Percentiles rank a stretch among this genome's conserved stretches.
Evolutionary conservation across 1,140 invertebrate genomes (phyloP).

Genomic region (Neodiprion lecontei): DNA sequence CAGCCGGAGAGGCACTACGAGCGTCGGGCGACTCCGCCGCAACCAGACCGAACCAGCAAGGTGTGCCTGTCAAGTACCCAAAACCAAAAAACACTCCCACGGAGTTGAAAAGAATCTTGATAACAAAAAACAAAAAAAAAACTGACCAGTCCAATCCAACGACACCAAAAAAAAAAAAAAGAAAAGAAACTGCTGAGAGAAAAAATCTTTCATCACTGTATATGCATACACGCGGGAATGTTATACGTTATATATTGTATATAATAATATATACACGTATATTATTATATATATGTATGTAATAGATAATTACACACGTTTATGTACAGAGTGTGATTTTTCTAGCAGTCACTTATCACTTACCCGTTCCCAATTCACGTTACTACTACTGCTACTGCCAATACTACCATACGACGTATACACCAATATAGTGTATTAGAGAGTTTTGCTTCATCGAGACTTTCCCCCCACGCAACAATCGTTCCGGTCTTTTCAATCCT

Average conservation of each 20-base stretch:
- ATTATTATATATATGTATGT: too few relatives aligned
- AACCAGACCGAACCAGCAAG: conserved; percentile 64
- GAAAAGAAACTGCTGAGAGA: background rate
- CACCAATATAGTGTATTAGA: background rate
- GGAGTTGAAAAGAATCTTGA: too few relatives aligned
- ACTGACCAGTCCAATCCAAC: background rate
- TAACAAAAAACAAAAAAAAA: background rate
- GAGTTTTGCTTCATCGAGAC: background rate
- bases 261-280: too few relatives aligned
- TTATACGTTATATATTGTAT: too few relatives aligned
- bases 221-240: too few relatives aligned
- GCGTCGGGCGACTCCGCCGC: conserved; percentile 61
- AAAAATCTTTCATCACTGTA: too few relatives aligned
- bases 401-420: background rate
- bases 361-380: background rate
- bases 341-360: background rate
- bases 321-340: too few relatives aligned
- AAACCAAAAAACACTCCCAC: conserved; percentile 39
- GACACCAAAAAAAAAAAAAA: background rate
- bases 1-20: conserved; percentile 64
- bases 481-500: too few relatives aligned
- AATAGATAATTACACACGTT: too few relatives aligned
- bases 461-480: too few relatives aligned
- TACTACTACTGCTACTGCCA: background rate
- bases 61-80: conserved; percentile 62